Conservation (phyloP, 2,888 invertebrate genomes). For the Papilio gigon region DNA sequence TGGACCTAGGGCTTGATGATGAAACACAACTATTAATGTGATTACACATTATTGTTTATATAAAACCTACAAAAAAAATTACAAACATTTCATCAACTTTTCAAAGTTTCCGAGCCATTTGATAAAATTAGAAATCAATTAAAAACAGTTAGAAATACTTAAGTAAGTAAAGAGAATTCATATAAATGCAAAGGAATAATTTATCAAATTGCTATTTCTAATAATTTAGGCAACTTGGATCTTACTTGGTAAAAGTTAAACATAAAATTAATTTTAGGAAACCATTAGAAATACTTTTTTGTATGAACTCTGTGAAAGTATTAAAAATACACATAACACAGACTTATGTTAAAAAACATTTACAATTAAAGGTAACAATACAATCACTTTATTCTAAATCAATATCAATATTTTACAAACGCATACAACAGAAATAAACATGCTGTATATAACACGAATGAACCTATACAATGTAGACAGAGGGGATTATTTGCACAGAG, state of each 20-base stretch:
- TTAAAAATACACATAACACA: background rate
- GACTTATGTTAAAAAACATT: too few species aligned
- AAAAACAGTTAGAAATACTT: background rate
- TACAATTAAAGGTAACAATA: too few species aligned
- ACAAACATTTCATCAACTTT: background rate
- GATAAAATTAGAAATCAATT: constrained; percentile 12
- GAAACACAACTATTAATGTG: too few species aligned
- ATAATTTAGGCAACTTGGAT: background rate
- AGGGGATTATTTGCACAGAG: background rate
- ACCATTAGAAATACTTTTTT: too few species aligned
- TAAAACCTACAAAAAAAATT: background rate
- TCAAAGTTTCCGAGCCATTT: background rate
- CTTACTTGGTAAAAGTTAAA: background rate
- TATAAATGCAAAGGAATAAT: constrained; percentile 4
- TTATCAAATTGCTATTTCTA: background rate
- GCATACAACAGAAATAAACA: background rate
- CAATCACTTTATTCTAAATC: too few species aligned
- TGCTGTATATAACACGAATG: background rate
- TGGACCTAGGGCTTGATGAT: too few species aligned
- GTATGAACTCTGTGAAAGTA: too few species aligned
- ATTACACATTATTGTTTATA: background rate
- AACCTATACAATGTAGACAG: background rate
- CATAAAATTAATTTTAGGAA: background rate
- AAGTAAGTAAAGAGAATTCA: background rate
- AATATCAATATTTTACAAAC: background rate